Percentiles rank a stretch among this genome's conserved stretches.
Conservation (phyloP, 2,797 vertebrate genomes). For the Mastacembelus armatus region DNA sequence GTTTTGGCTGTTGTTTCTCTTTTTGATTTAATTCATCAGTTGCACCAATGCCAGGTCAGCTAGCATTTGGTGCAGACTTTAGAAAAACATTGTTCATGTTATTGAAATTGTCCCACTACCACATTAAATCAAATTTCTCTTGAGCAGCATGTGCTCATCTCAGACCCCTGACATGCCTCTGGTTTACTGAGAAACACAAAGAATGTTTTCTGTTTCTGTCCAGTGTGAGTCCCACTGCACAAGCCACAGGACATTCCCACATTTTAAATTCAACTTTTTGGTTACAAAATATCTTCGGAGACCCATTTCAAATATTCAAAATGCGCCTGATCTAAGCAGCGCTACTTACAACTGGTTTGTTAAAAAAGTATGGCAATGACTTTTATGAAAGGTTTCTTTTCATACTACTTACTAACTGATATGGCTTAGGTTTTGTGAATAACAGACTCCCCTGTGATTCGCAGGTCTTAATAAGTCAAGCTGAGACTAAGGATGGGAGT, state of each 20-base stretch:
- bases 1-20: slow-evolving; percentile 29
- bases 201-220: slow-evolving; percentile 47
- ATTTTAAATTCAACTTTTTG: slow-evolving; percentile 58
- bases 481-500: slow-evolving; percentile 87
- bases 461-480: slow-evolving; percentile 90
- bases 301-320: slow-evolving; percentile 22
- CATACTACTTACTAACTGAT: not conserved
- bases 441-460: slow-evolving; percentile 44
- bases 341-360: slow-evolving; percentile 4
- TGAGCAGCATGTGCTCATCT: slow-evolving; percentile 30
- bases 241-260: slow-evolving; percentile 70
- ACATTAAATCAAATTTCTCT: slow-evolving; percentile 26
- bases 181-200: slow-evolving; percentile 59
- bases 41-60: slow-evolving; percentile 28
- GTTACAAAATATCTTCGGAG: slow-evolving; percentile 59
- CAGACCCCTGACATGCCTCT: slow-evolving; percentile 37
- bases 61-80: slow-evolving; percentile 18
- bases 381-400: slow-evolving; percentile 16
- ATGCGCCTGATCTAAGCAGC: slow-evolving; percentile 46
- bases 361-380: slow-evolving; percentile 9
- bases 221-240: slow-evolving; percentile 49
- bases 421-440: slow-evolving; percentile 23
- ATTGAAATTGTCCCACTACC: slow-evolving; percentile 22
- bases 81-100: too few species aligned
- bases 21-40: slow-evolving; percentile 34